Base-by-base conservation (phyloP, 1,140 invertebrate species). In the Papilio glaucus region DNA sequence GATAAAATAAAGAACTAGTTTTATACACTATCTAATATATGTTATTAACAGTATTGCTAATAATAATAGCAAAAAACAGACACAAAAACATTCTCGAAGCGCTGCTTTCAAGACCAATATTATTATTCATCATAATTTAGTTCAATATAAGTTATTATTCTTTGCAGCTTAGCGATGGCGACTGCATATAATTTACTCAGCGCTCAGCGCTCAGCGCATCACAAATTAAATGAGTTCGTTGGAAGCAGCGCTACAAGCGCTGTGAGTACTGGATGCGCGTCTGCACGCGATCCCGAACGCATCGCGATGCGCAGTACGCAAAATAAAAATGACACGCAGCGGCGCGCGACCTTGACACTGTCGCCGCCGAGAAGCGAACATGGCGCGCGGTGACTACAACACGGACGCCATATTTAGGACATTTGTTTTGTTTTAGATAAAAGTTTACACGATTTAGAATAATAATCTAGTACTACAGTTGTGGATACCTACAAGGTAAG, bases 341-440 rank as follows among this genome's bases (percentile, higher is more conserved):
- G 29, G n/a, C 60, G 60, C 37, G 62, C 18, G 62, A 65, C 62
- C 62, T 65, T 65, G 62, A 65, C 62, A 65, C 62, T 65, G 62
- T 65, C 62, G 62, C 62, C 37, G 13, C 6, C 9, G 6, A 8
- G 29, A 33, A 15, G 1, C 37, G 60, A 53, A 5, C 15, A 24
- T 21, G 0, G 57, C 24, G 10, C 39, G 39, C 12, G 37, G 33
- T 39, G 62, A 38, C 33, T 10, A 62, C 24, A 26, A 18, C 29
- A 49, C 45, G 45, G 0, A 49, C 18, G 13, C 7, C 4, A 53
- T 18, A 26, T 26, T 29, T 60, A 60, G 57, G 57, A 60, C 10
- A 60, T 60, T 15, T 15, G n/a, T 45, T 45, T 7, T 45, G 3
- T 45, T 49, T 49, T 13, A 10, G 6, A 2, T 8, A 39, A 39